These are phyloP conservation scores for Polyploca ridens DNA, from an alignment of 2,888 invertebrate species.

Conservation along the genomic window DNA sequence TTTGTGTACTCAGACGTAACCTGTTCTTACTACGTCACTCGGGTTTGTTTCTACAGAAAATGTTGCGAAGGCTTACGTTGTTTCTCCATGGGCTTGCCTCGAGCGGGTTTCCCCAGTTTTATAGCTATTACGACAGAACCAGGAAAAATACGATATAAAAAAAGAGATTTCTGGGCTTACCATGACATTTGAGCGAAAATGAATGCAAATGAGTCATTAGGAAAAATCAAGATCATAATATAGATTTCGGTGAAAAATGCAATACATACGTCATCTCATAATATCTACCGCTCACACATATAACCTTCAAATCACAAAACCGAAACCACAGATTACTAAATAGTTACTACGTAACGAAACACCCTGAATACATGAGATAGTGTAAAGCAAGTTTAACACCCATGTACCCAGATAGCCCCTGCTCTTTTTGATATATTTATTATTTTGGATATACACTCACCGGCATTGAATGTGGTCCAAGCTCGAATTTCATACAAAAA, in stretches of 20 bases:
- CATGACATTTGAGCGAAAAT: neutral
- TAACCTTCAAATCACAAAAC: too few relatives aligned
- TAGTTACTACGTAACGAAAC: too few relatives aligned
- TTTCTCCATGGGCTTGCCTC: slow-evolving; percentile 7
- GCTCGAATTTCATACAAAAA: too few relatives aligned
- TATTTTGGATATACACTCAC: too few relatives aligned
- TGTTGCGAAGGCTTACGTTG: neutral
- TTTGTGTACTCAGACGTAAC: slow-evolving; percentile 4
- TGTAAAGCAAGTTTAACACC: too few relatives aligned
- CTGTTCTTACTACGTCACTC: neutral
- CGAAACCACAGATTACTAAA: too few relatives aligned
- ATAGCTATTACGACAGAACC: neutral
- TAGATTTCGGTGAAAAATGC: neutral
- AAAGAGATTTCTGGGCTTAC: neutral
- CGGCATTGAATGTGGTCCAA: too few relatives aligned
- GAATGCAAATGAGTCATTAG: neutral
- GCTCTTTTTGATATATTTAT: too few relatives aligned
- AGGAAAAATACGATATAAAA: neutral
- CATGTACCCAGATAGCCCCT: too few relatives aligned
- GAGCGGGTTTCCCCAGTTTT: neutral
- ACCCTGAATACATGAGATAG: too few relatives aligned
- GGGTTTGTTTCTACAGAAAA: neutral
- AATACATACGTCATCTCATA: neutral
- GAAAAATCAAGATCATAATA: neutral
- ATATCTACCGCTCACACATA: neutral